A percentile compares a stretch with the other conserved stretches of the same genome.
Conservation (phyloP, 1,140 invertebrate genomes). For the Anastatus disparis region DNA sequence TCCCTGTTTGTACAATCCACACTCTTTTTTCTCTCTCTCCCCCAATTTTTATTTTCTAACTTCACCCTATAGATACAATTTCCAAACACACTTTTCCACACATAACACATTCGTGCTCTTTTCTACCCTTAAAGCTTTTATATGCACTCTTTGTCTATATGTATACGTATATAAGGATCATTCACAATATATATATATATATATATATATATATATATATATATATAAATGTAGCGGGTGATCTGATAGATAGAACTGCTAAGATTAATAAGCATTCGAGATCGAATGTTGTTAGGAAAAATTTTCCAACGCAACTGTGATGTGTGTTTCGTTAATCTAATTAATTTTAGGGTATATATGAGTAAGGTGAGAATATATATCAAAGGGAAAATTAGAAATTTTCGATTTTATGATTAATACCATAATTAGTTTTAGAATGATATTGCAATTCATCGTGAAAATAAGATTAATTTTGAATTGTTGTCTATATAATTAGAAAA, state of each 20-base stretch:
- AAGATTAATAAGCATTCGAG: slow-evolving; percentile 8
- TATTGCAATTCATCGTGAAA: too few species aligned
- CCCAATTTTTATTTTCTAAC: slow-evolving; percentile 41
- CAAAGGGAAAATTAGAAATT: too few species aligned
- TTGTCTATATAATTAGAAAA: too few species aligned
- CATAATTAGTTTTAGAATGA: too few species aligned
- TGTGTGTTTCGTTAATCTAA: too few species aligned
- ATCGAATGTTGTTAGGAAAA: neutral
- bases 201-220: neutral
- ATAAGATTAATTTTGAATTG: too few species aligned
- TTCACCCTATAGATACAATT: slow-evolving; percentile 23
- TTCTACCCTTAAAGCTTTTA: neutral
- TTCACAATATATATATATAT: neutral
- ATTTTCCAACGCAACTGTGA: too few species aligned
- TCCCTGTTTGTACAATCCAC: slow-evolving; percentile 58
- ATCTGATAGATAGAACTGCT: slow-evolving; percentile 7
- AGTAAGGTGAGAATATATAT: too few species aligned
- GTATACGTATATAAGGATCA: too few species aligned
- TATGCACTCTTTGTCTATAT: slow-evolving; percentile 1
- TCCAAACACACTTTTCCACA: neutral
- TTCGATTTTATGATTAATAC: too few species aligned
- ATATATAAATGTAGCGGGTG: too few species aligned
- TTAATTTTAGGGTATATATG: too few species aligned
- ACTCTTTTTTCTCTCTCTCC: slow-evolving; percentile 42
- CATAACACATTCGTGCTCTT: neutral